Evolutionary conservation across 2,113 vertebrate genomes (phyloP).

Genomic region (Athene cunicularia): DNA sequence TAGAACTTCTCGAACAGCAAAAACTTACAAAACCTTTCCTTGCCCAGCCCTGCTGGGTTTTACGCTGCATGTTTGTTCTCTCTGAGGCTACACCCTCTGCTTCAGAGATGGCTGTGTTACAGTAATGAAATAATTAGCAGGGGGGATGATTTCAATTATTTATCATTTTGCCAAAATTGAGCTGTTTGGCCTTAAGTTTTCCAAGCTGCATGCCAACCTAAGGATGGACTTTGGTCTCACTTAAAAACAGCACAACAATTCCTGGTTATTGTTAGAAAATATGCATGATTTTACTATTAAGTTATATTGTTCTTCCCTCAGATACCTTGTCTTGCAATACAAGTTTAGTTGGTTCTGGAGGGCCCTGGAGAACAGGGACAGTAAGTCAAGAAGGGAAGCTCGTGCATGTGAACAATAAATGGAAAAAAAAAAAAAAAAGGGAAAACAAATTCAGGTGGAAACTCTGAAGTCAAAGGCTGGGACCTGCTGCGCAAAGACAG

Average conservation of each 20-base stretch:
- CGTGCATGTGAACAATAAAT: neutral
- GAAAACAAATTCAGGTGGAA: neutral
- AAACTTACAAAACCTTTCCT: neutral
- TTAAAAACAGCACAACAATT: neutral
- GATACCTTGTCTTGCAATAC: neutral
- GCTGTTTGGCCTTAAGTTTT: neutral
- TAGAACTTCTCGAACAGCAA: neutral
- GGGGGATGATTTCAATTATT: slow-evolving; percentile 1
- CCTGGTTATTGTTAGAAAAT: neutral
- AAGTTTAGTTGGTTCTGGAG: neutral
- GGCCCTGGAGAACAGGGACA: neutral
- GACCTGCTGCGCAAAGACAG: neutral
- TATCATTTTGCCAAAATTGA: neutral
- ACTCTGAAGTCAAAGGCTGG: neutral
- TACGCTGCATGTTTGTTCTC: rapidly evolving
- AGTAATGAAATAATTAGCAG: slow-evolving; percentile 33
- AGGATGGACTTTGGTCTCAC: neutral
- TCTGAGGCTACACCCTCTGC: neutral
- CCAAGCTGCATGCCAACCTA: neutral
- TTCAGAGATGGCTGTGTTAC: neutral
- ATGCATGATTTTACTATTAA: neutral
- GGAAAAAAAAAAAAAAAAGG: neutral
- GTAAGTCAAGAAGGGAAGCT: neutral
- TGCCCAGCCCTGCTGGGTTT: slow-evolving; percentile 6
- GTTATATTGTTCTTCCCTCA: neutral